Percentiles rank a stretch among this genome's conserved stretches.
Conservation (phyloP, 2,888 invertebrate species). For the Vesta saturnalis region DNA sequence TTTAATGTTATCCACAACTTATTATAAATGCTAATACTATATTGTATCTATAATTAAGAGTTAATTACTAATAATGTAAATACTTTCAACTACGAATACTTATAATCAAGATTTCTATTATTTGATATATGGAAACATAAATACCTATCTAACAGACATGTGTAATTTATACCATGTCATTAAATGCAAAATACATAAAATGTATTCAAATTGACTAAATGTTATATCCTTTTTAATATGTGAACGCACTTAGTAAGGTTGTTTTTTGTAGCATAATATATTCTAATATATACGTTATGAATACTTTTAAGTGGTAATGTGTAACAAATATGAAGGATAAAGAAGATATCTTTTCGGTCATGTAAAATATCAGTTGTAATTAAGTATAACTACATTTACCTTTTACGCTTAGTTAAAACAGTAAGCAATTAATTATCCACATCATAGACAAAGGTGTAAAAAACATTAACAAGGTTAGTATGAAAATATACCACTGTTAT, state of each 20-base stretch:
- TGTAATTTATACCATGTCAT: conserved; percentile 10
- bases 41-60: background rate
- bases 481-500: conserved; percentile 35
- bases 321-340: no score
- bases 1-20: no score
- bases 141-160: background rate
- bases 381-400: background rate
- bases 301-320: no score
- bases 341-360: background rate
- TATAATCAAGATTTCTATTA: conserved; percentile 5
- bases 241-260: background rate
- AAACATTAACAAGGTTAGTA: conserved; percentile 34
- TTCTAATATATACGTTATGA: no score
- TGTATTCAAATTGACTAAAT: background rate
- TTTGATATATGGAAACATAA: conserved; percentile 3
- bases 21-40: no score
- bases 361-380: background rate
- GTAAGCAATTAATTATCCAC: conserved; percentile 35
- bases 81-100: conserved; percentile 1
- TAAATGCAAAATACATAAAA: conserved; percentile 4
- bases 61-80: conserved; percentile 3
- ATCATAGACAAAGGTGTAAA: conserved; percentile 33
- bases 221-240: background rate
- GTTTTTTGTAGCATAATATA: background rate
- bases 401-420: conserved; percentile 24